These are phyloP conservation scores for Rhabdomys dilectus DNA, from an alignment of 2,113 vertebrate genomes.

Conservation along the genomic window DNA sequence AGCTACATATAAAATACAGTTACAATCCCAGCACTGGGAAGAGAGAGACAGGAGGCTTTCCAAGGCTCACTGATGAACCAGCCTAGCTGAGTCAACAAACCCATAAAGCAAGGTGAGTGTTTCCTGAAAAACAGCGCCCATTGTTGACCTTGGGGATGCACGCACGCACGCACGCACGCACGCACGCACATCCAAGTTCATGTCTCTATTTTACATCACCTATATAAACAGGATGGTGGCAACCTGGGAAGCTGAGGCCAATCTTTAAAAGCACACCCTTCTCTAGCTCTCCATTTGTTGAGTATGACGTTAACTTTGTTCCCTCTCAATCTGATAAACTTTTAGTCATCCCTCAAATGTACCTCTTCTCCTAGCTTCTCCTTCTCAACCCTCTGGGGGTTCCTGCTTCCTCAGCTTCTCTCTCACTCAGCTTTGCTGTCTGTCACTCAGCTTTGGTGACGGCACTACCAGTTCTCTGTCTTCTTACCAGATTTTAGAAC, in stretches of 20 bases:
- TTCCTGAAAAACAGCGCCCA: not conserved
- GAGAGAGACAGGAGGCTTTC: not conserved
- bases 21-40: not conserved
- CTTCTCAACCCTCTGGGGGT: not conserved
- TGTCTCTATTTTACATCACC: slow-evolving; percentile 1
- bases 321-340: not conserved
- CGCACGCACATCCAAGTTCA: too few relatives aligned
- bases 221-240: not conserved
- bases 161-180: too few relatives aligned
- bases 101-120: not conserved
- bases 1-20: not conserved
- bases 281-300: not conserved
- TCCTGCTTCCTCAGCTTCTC: slow-evolving; percentile 30
- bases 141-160: not conserved
- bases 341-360: not conserved
- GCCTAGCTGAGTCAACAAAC: too few relatives aligned
- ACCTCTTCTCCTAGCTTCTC: not conserved
- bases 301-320: slow-evolving; percentile 15
- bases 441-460: not conserved
- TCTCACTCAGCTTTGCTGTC: not conserved
- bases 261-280: not conserved
- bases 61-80: not conserved
- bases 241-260: not conserved
- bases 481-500: slow-evolving; percentile 1
- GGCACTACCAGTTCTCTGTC: not conserved